Conservation (phyloP, 2,888 invertebrate genomes). For the Andrena bicolor region DNA sequence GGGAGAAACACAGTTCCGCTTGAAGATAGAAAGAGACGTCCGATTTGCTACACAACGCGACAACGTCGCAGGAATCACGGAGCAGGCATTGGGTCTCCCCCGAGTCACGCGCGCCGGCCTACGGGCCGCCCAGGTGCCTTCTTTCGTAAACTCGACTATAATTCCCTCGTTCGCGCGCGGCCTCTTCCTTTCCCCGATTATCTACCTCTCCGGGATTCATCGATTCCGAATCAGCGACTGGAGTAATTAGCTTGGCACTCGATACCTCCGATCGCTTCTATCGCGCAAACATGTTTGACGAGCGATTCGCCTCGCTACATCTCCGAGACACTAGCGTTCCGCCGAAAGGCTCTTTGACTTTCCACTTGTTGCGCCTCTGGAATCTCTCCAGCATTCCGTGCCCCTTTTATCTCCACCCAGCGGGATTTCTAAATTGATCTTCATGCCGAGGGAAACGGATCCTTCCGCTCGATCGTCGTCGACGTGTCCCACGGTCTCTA, state of each 20-base stretch:
- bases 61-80: too few species aligned
- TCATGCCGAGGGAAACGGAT: neutral
- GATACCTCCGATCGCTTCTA: neutral
- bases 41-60: too few species aligned
- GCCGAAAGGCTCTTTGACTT: constrained; percentile 4
- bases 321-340: neutral
- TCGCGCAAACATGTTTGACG: neutral
- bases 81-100: too few species aligned
- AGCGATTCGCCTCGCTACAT: neutral
- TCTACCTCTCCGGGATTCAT: neutral
- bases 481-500: too few species aligned
- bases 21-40: too few species aligned
- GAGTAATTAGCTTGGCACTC: too few species aligned
- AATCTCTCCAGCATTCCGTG: neutral
- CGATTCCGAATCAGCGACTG: too few species aligned
- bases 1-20: too few species aligned
- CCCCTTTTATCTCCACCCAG: neutral
- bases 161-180: neutral
- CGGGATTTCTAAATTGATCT: neutral
- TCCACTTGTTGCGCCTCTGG: constrained; percentile 43
- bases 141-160: too few species aligned
- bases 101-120: too few species aligned
- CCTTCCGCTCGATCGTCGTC: too few species aligned
- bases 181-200: neutral
- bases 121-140: too few species aligned